A percentile compares a stretch with the other conserved stretches of the same genome.
phyloP scores from a whole-genome alignment of 2,888 invertebrate species.

The Conomelus anceps region DNA sequence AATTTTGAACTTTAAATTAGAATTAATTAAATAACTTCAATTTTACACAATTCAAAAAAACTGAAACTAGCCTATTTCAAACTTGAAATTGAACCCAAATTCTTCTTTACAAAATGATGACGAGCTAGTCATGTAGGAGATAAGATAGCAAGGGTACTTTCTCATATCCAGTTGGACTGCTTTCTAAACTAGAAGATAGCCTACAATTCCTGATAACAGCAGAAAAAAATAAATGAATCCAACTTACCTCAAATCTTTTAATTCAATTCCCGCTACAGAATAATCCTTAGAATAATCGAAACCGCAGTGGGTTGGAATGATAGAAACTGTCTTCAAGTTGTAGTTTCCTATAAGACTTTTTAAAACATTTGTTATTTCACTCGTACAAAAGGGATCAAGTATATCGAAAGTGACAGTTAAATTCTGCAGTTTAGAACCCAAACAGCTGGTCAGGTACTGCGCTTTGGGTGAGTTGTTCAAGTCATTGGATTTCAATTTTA shows the following conservation, averaged over 20 bases:
- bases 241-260: background rate
- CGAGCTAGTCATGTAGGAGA: no score
- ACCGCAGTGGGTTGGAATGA: conserved; percentile 41
- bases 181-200: conserved; percentile 7
- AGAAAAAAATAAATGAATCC: conserved; percentile 1
- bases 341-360: conserved; percentile 41
- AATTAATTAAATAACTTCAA: no score
- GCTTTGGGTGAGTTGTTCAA: conserved; percentile 40
- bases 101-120: no score
- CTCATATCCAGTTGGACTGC: background rate
- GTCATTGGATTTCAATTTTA: conserved; percentile 39
- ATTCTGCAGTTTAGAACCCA: conserved; percentile 42
- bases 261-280: conserved; percentile 21
- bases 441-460: conserved; percentile 41
- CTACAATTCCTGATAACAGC: background rate
- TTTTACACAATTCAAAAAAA: no score
- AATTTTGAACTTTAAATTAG: no score
- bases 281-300: conserved; percentile 37
- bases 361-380: conserved; percentile 39
- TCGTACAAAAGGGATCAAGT: conserved; percentile 37
- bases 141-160: background rate
- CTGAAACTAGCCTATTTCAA: no score
- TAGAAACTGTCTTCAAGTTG: conserved; percentile 40
- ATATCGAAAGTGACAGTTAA: conserved; percentile 44
- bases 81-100: no score